Base-by-base conservation (phyloP, 2,797 vertebrate species). In the Echiichthys vipera region DNA sequence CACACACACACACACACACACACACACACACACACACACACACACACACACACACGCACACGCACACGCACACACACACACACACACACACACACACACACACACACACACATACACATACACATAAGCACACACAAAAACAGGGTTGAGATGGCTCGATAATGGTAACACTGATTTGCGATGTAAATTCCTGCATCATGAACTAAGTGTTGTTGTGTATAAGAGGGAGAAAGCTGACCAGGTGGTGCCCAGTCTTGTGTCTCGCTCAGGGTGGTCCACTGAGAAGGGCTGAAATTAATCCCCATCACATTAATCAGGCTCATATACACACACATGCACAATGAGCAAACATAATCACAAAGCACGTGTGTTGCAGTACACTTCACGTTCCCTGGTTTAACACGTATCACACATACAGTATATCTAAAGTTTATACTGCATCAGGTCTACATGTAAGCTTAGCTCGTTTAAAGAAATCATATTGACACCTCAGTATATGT, bases 191-290 rank as follows among this genome's bases (percentile, higher is more conserved):
- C 74, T 77, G 15, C 72, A 53, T 57, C 55, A 47, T 77, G 84
- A 81, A 76, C 58, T 57, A 74, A 77, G 85, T 74, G 83, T 80
- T 67, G 40, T 11, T 72, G 63, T 71, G 71, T 49, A 45, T 50
- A 56, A 49, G 65, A 39, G 37, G 22, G 57, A 3, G 58, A 65
- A 49, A 39, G 53, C 57, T 68, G 43, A 62, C 54, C 87, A 90
- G 88, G 81, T 90, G 91, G 80, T 86, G 88, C 74, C 74, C 81
- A 82, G 84, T 81, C 80, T 73, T 74, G 30, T 84, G 49, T 89
- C 65, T 83, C 79, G 27, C 40, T 69, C 79, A 74, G 58, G 87
- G 88, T 90, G 88, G 91, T 91, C 87, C 64, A 58, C 24, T 64
- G 65, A 83, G 62, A 49, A 46, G 32, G 55, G 64, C 64, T 85